Conservation (phyloP, 2,113 vertebrate species). For the Otis tarda region DNA sequence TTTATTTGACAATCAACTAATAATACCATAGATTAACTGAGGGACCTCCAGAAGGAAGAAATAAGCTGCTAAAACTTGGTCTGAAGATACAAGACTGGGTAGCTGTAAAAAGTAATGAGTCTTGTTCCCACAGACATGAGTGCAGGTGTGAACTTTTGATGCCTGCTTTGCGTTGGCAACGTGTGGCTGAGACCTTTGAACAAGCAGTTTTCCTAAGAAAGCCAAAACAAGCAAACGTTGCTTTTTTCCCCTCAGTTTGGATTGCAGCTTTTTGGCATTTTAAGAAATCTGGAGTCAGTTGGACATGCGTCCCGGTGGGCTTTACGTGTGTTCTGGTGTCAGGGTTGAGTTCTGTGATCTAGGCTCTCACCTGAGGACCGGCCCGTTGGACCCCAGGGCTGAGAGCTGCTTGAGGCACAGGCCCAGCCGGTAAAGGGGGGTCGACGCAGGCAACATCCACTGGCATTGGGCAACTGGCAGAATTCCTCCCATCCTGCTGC, state of each 20-base stretch:
- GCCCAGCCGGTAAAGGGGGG: fast-evolving
- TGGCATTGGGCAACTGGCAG: background rate
- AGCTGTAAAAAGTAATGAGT: background rate
- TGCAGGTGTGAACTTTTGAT: background rate
- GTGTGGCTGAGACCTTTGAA: background rate
- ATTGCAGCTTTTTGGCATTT: background rate
- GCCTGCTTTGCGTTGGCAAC: fast-evolving
- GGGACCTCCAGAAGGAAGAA: background rate
- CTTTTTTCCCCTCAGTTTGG: background rate
- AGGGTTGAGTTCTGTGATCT: background rate
- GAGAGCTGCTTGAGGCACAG: background rate
- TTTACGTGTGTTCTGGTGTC: background rate
- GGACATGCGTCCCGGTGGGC: fast-evolving
- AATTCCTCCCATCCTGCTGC: background rate
- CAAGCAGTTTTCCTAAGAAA: background rate
- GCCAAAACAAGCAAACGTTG: background rate
- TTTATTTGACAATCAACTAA: background rate
- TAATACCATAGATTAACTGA: background rate
- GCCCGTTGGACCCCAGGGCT: background rate
- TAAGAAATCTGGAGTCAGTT: background rate
- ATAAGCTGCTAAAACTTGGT: background rate
- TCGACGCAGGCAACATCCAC: fast-evolving
- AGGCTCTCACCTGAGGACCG: background rate
- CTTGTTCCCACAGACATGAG: background rate
- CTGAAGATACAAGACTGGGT: background rate